phyloP scores from a whole-genome alignment of 2,797 vertebrate species.

The Lycodopsis pacificus region DNA sequence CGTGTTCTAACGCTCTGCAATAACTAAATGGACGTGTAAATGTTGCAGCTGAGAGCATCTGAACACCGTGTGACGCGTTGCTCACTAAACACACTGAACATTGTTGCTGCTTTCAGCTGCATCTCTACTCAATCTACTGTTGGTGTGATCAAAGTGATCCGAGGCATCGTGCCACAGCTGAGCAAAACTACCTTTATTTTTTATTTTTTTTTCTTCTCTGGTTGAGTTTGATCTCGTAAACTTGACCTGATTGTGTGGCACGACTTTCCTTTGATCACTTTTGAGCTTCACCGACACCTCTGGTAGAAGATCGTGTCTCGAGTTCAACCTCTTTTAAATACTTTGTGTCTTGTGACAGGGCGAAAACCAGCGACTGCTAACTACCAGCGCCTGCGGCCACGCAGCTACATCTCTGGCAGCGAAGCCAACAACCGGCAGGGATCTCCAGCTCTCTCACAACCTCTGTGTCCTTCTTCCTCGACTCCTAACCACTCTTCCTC shows the following conservation, averaged over 20 bases:
- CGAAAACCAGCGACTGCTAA: slow-evolving; percentile 84
- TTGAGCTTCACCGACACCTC: slow-evolving; percentile 28
- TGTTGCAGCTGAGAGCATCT: slow-evolving; percentile 15
- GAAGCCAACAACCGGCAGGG: slow-evolving; percentile 75
- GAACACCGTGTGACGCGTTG: slow-evolving; percentile 35
- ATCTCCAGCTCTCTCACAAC: slow-evolving; percentile 69
- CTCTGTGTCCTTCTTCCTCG: slow-evolving; percentile 35
- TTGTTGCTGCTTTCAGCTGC: slow-evolving; percentile 49
- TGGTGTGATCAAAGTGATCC: slow-evolving; percentile 28
- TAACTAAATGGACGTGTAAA: not conserved
- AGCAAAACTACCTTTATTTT: not conserved
- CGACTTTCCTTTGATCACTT: slow-evolving; percentile 35
- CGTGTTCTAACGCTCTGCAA: slow-evolving; percentile 10
- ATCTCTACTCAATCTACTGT: slow-evolving; percentile 6
- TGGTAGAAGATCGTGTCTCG: not conserved
- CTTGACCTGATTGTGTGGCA: slow-evolving; percentile 22
- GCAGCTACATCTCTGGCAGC: slow-evolving; percentile 51
- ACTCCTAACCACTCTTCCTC: slow-evolving; percentile 54
- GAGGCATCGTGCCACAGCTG: slow-evolving; percentile 12
- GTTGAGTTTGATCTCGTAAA: slow-evolving; percentile 2
- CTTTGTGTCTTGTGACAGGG: slow-evolving; percentile 73
- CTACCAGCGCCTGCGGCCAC: slow-evolving; percentile 39
- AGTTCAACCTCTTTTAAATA: slow-evolving; percentile 31
- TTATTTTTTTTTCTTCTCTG: slow-evolving; percentile 1
- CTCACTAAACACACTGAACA: slow-evolving; percentile 44